These are phyloP conservation scores for Lypha dubia DNA, from an alignment of 2,888 invertebrate genomes.

Conservation along the genomic window DNA sequence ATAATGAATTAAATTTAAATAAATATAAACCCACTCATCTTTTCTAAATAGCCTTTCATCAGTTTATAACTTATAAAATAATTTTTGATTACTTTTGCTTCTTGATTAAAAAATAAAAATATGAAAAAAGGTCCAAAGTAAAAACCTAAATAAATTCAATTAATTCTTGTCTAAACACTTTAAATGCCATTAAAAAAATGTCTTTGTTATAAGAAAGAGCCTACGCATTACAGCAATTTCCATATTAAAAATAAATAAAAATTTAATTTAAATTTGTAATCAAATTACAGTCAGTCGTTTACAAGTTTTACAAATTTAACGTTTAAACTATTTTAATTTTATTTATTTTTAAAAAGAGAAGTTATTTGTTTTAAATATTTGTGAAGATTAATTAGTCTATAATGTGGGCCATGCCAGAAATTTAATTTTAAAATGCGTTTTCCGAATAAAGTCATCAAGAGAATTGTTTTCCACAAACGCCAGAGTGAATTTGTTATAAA, in stretches of 20 bases:
- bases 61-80: neutral
- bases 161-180: constrained; percentile 2
- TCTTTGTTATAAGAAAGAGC: neutral
- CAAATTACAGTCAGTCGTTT: neutral
- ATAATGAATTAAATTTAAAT: neutral
- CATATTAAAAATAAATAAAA: neutral
- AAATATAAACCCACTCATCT: constrained; percentile 2
- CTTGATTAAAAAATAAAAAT: neutral
- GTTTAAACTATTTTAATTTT: neutral
- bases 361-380: too few relatives aligned
- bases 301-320: neutral
- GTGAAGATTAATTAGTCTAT: neutral
- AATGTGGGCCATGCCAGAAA: too few relatives aligned
- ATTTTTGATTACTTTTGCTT: constrained; percentile 3
- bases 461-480: too few relatives aligned
- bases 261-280: neutral
- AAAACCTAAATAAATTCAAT: constrained; percentile 3
- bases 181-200: neutral
- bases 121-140: neutral
- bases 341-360: too few relatives aligned
- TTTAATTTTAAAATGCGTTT: too few relatives aligned
- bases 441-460: too few relatives aligned
- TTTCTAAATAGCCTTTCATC: constrained; percentile 9
- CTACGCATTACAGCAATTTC: neutral
- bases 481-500: too few relatives aligned